A percentile compares a stretch with the other conserved stretches of the same genome.
Evolutionary conservation across 2,797 vertebrate species (phyloP).

Genomic region (Sardinella longiceps): DNA sequence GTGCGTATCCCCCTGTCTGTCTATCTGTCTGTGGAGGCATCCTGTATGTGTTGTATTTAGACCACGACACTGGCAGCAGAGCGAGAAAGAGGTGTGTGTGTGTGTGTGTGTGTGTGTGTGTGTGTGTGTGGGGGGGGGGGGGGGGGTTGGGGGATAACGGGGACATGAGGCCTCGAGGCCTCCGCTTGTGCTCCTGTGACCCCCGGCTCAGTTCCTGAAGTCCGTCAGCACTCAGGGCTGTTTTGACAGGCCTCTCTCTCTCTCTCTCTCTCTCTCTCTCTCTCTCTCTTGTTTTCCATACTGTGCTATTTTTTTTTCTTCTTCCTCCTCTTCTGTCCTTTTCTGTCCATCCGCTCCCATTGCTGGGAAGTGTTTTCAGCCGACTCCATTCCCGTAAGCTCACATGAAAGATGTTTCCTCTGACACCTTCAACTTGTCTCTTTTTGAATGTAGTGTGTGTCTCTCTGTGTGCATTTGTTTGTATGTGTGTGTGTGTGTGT

Average conservation of each 20-base stretch:
- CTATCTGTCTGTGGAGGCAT: not conserved
- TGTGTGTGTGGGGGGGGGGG: not conserved
- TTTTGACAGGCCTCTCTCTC: conserved; percentile 15
- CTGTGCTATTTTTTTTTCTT: conserved; percentile 13
- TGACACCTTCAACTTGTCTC: conserved; percentile 63
- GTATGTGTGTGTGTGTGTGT: conserved; percentile 5
- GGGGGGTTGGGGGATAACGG: too few relatives aligned
- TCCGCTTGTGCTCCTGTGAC: too few relatives aligned
- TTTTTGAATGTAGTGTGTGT: too few relatives aligned
- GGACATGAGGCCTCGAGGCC: too few relatives aligned
- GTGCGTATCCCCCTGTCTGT: not conserved
- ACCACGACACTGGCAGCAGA: not conserved
- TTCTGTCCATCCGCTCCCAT: not conserved
- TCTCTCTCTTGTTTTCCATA: conserved; percentile 30
- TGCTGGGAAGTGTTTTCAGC: conserved; percentile 43
- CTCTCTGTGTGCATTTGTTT: not conserved
- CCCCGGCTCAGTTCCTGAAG: not conserved
- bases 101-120: not conserved
- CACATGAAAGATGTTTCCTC: conserved; percentile 71
- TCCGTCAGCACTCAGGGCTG: not conserved
- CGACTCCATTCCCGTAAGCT: conserved; percentile 61
- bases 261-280: too few relatives aligned
- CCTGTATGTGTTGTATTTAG: not conserved
- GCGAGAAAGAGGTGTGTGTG: not conserved
- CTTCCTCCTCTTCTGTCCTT: not conserved